phyloP scores from a whole-genome alignment of 2,113 vertebrate species.

The Anser cygnoides region DNA sequence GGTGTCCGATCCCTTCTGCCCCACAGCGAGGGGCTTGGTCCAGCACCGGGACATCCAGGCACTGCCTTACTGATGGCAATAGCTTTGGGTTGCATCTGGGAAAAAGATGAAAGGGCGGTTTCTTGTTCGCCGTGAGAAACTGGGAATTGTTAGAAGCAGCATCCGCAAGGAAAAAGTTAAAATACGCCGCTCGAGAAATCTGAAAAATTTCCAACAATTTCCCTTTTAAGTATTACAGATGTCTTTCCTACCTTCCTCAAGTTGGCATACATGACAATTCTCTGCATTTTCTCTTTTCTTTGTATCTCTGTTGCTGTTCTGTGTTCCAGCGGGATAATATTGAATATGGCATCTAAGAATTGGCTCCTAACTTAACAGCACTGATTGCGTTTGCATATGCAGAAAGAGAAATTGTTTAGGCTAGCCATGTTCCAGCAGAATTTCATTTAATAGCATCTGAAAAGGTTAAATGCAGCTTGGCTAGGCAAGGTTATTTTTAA shows the following conservation, averaged over 20 bases:
- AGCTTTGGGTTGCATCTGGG: neutral
- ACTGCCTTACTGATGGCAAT: accelerated
- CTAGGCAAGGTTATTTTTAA: neutral
- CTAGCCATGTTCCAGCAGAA: neutral
- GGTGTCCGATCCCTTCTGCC: neutral
- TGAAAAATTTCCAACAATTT: neutral
- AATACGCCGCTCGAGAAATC: accelerated
- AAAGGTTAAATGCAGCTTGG: neutral
- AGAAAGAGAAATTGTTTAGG: neutral
- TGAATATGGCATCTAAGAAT: neutral
- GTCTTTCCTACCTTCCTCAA: neutral
- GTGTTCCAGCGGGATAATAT: neutral
- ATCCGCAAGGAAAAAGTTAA: neutral
- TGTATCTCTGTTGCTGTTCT: neutral
- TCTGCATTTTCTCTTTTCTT: neutral
- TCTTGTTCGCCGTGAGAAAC: neutral
- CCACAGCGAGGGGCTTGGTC: neutral
- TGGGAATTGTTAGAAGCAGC: neutral
- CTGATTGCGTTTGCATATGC: accelerated
- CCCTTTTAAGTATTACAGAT: neutral
- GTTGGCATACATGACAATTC: neutral
- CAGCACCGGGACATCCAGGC: accelerated
- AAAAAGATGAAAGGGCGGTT: neutral
- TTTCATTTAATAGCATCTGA: accelerated
- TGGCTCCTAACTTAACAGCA: neutral